These are phyloP conservation scores for Phymanthus crucifer DNA, from an alignment of 92 coral and sea anemone genomes.

Conservation along the genomic window DNA sequence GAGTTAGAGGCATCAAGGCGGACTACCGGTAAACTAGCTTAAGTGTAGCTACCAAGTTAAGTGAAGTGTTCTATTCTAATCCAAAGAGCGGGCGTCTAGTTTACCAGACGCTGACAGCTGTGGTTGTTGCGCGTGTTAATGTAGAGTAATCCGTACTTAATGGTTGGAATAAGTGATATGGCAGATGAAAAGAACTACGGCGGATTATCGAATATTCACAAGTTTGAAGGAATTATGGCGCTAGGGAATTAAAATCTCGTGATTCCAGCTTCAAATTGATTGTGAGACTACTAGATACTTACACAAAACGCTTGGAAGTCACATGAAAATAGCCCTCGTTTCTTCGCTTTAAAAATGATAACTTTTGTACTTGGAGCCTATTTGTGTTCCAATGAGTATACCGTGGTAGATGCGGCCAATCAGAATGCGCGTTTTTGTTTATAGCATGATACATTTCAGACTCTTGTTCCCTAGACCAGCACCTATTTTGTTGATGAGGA, in stretches of 20 bases:
- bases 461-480: no score
- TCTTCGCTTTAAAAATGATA: background rate
- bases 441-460: background rate
- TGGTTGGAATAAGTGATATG: background rate
- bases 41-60: no score
- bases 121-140: no score
- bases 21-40: no score
- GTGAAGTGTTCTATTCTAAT: no score
- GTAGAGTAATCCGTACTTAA: background rate
- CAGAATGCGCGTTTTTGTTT: background rate
- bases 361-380: background rate
- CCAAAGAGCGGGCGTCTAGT: no score
- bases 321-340: background rate
- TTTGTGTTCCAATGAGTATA: background rate
- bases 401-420: background rate
- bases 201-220: background rate
- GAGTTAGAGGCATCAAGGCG: background rate
- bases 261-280: background rate
- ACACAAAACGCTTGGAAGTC: background rate
- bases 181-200: background rate
- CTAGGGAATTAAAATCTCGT: background rate
- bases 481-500: no score
- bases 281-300: background rate
- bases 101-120: no score
- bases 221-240: background rate